Evolutionary conservation across 2,888 invertebrate genomes (phyloP).

Genomic region (Vanessa cardui): DNA sequence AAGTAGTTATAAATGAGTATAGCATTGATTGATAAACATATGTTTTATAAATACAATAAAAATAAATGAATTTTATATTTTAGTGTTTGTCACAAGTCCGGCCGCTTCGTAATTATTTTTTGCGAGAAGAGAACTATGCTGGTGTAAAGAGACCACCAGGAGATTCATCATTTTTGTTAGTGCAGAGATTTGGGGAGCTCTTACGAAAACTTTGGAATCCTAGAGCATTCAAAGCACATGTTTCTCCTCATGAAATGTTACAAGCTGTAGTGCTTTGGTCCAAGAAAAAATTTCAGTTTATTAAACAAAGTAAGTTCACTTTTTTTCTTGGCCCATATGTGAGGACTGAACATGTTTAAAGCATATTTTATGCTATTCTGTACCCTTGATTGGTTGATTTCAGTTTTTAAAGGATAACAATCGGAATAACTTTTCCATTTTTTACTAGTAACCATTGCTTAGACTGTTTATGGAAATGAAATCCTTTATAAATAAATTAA

Average conservation of each 20-base stretch:
- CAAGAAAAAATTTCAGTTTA: constrained; percentile 98
- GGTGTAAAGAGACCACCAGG: constrained; percentile 96
- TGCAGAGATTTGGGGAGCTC: constrained; percentile 96
- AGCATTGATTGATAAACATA: too few relatives aligned
- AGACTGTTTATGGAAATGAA: not conserved
- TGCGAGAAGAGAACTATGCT: constrained; percentile 96
- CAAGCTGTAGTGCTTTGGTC: constrained; percentile 99
- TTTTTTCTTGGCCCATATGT: too few relatives aligned
- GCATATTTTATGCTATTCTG: too few relatives aligned
- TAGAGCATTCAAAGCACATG: constrained; percentile 99
- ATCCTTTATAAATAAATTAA: not conserved
- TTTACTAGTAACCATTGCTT: not conserved
- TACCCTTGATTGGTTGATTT: too few relatives aligned
- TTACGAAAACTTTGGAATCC: constrained; percentile 99
- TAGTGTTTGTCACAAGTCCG: constrained; percentile 97
- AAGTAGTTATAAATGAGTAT: too few relatives aligned
- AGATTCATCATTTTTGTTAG: constrained; percentile 95
- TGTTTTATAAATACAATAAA: too few relatives aligned
- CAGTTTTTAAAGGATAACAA: too few relatives aligned
- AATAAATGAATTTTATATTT: constrained; percentile 43
- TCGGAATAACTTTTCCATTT: too few relatives aligned
- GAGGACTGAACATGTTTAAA: too few relatives aligned
- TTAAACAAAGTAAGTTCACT: constrained; percentile 91
- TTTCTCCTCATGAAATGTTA: constrained; percentile 99
- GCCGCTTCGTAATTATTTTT: constrained; percentile 96